These are phyloP conservation scores for Oligia latruncula DNA, from an alignment of 2,888 invertebrate genomes.

Conservation along the genomic window DNA sequence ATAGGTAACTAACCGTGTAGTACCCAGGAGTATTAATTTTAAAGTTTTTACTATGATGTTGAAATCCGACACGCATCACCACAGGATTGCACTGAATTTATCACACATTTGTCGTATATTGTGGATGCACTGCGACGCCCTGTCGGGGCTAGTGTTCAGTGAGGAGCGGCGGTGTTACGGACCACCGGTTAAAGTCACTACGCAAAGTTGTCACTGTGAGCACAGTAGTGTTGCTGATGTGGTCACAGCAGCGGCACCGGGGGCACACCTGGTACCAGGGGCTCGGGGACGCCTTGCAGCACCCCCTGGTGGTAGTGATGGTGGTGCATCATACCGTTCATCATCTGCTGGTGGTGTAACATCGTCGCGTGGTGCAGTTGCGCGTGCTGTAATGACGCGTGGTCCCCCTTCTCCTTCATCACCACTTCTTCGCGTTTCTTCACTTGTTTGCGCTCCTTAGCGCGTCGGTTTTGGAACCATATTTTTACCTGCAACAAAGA, in stretches of 20 bases:
- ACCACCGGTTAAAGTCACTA: conserved; percentile 62
- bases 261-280: conserved; percentile 84
- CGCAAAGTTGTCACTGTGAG: conserved; percentile 76
- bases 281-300: conserved; percentile 88
- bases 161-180: conserved; percentile 53
- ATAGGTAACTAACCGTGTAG: conserved; percentile 69
- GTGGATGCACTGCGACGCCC: conserved; percentile 62
- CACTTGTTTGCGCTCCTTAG: conserved; percentile 96
- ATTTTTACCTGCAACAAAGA: conserved; percentile 91
- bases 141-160: conserved; percentile 47
- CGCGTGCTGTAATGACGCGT: conserved; percentile 87
- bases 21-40: conserved; percentile 73
- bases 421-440: conserved; percentile 95
- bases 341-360: conserved; percentile 89
- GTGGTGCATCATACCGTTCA: conserved; percentile 89
- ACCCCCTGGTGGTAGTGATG: conserved; percentile 89
- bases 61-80: conserved; percentile 68
- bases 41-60: conserved; percentile 58
- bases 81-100: conserved; percentile 84
- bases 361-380: conserved; percentile 89
- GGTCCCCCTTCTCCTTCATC: conserved; percentile 91
- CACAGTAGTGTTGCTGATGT: conserved; percentile 79
- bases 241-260: conserved; percentile 90
- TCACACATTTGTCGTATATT: conserved; percentile 78
- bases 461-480: conserved; percentile 97